Base-by-base conservation (phyloP, 2,113 vertebrate genomes). In the Phalacrocorax pelagicus region DNA sequence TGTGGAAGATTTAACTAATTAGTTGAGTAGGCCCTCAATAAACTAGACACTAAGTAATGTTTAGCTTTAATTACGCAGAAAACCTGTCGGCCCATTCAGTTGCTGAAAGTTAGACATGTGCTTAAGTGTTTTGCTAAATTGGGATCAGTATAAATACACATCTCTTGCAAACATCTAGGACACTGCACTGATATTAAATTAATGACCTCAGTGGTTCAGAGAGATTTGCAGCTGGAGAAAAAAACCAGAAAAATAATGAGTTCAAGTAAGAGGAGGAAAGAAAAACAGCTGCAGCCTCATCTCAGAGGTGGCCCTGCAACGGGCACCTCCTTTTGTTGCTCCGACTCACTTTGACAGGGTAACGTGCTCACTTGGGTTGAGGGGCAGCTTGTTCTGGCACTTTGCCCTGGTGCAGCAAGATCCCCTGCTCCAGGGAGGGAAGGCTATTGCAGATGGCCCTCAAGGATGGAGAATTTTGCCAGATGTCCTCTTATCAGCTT, bases 1-100 rank as follows among this genome's bases (percentile, higher is more conserved):
- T 12, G 46, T 87, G 78, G 81, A 91, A 86, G 91, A 90, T 88
- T 92, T 92, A 96, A 81, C 87, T 94, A 95, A 96, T 97, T 96
- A 94, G 86, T 44, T 44, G 73, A 83, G 77, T 7, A 88, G 92
- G 55, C 78, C 81, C 55, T 90, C 63, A 58, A 94, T 92, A 85
- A 92, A 95, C 47, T 4, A 85, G 89, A 70, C 87, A 73, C 38
- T 55, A 70, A 96, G 91, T 94, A 94, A 79, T 82, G 87, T 73
- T 89, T 62, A 70, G 87, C 66, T 92, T 94, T 95, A 88, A 90
- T 96, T 94, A 92, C 83, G 52, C 36, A 47, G n/a, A 18, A 86
- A 72, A 11, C 78, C 84, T 12, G 24, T 38, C 12, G 16, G 80
- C 51, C 55, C 26, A 4, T 70, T 87, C 61, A 23, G 27, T 38